A percentile compares a stretch with the other conserved stretches of the same genome.
These are phyloP conservation scores for Gymnoscopelus microlampas DNA, from an alignment of 2,797 vertebrate species.

Conservation along the genomic window DNA sequence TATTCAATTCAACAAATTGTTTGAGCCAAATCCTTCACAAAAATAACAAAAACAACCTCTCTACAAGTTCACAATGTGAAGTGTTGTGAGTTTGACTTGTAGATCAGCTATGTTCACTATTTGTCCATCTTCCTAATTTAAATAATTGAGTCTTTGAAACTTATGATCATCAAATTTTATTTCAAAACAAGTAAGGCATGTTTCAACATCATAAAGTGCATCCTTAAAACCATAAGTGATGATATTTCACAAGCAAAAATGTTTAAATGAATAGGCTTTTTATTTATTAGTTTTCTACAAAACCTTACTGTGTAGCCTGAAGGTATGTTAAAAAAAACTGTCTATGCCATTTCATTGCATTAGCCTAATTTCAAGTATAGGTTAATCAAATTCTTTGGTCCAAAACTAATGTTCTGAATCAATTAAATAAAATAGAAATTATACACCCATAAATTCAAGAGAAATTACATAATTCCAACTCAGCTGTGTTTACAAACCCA, in stretches of 20 bases:
- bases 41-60: too few species aligned
- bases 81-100: too few species aligned
- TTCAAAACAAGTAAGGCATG: conserved; percentile 35
- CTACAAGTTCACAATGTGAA: too few species aligned
- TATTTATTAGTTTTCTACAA: too few species aligned
- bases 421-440: conserved; percentile 4
- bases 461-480: conserved; percentile 36
- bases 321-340: not conserved
- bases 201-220: conserved; percentile 70
- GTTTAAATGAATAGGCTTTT: too few species aligned
- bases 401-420: not conserved
- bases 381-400: conserved; percentile 4
- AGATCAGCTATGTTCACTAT: too few species aligned
- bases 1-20: too few species aligned
- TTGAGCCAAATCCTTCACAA: too few species aligned
- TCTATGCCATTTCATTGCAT: not conserved
- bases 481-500: conserved; percentile 32
- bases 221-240: conserved; percentile 30
- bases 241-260: too few species aligned
- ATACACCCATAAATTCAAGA: not conserved
- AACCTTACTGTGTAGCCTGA: not conserved
- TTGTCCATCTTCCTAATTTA: too few species aligned
- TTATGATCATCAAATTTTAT: conserved; percentile 38
- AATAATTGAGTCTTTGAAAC: too few species aligned
- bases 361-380: conserved; percentile 5